phyloP scores from a whole-genome alignment of 2,113 vertebrate genomes.

The Pluvianellus socialis region DNA sequence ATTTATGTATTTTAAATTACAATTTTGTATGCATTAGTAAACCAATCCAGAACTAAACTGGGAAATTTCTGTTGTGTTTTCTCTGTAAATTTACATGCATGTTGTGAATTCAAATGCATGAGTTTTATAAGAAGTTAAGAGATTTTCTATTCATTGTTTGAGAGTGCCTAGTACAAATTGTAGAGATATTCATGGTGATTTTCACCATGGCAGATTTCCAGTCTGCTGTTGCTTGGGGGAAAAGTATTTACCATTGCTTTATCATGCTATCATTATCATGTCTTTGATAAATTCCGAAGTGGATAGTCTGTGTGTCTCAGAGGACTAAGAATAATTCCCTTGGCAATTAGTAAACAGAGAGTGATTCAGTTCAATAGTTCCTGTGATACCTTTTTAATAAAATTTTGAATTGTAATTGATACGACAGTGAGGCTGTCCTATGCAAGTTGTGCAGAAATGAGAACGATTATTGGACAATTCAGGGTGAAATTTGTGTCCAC shows the following conservation, averaged over 20 bases:
- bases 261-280: not conserved
- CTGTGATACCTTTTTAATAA: not conserved
- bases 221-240: not conserved
- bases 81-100: not conserved
- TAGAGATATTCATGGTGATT: not conserved
- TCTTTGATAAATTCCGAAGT: not conserved
- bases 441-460: not conserved
- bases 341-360: not conserved
- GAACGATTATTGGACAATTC: not conserved
- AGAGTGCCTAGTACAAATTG: not conserved
- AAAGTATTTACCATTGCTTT: slow-evolving; percentile 2
- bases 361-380: not conserved
- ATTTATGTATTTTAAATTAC: not conserved
- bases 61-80: not conserved
- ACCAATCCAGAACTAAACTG: not conserved
- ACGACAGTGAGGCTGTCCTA: not conserved
- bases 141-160: not conserved
- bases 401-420: not conserved
- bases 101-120: not conserved
- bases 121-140: not conserved
- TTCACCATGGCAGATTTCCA: not conserved
- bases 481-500: not conserved
- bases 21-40: not conserved
- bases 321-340: not conserved
- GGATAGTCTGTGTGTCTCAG: not conserved